Conservation (phyloP, 2,113 vertebrate species). For the Cervus canadensis region DNA sequence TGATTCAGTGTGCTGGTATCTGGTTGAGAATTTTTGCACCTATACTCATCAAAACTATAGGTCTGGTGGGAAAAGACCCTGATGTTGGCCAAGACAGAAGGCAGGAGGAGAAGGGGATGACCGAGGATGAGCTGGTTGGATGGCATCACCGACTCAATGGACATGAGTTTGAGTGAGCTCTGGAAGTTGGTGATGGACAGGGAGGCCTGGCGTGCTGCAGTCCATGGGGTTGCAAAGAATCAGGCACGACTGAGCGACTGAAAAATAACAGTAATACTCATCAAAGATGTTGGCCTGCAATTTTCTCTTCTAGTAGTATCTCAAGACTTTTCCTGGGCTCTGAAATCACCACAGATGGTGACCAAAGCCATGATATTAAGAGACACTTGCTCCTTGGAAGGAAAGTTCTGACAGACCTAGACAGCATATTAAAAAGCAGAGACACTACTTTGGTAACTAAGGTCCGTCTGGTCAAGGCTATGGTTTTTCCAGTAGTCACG, state of each 20-base stretch:
- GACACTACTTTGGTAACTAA: background rate
- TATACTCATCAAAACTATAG: background rate
- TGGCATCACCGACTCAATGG: fast-evolving
- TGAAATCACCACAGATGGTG: background rate
- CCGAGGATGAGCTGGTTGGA: fast-evolving
- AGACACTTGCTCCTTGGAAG: background rate
- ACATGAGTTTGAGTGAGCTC: background rate
- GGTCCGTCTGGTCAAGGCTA: fast-evolving
- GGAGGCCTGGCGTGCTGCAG: fast-evolving
- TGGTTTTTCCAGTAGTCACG: background rate
- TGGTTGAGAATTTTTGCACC: background rate
- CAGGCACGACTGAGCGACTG: fast-evolving
- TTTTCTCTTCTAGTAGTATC: background rate
- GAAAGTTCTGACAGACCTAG: background rate
- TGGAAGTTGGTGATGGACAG: background rate
- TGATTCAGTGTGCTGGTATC: background rate
- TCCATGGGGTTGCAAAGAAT: background rate
- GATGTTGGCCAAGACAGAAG: background rate
- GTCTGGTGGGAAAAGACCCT: background rate
- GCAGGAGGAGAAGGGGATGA: background rate
- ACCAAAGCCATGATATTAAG: background rate
- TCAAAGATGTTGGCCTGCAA: background rate
- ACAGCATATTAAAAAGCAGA: background rate
- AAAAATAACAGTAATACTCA: background rate
- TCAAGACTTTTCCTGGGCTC: background rate